Evolutionary conservation across 2,888 invertebrate genomes (phyloP).

Genomic region (Tanypteryx hageni): DNA sequence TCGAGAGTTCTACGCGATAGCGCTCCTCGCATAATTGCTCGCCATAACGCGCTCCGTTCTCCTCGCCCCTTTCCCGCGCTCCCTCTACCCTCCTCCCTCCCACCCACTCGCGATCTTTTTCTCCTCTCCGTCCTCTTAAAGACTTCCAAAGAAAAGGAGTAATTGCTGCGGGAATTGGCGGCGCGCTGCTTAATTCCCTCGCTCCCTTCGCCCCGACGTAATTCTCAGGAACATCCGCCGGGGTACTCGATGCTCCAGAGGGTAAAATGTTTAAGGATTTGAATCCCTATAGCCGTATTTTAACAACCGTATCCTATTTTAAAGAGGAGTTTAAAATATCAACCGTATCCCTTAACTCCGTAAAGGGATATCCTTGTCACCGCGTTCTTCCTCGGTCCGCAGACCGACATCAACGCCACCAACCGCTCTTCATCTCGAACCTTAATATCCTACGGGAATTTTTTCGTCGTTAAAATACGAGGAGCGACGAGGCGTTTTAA

Average conservation of each 20-base stretch:
- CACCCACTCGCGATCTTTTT: not conserved
- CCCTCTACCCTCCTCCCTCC: not conserved
- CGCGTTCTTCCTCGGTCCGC: not conserved
- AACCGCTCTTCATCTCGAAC: not conserved
- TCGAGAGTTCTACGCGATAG: too few relatives aligned
- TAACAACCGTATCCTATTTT: not conserved
- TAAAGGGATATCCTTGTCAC: conserved; percentile 12
- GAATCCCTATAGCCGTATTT: not conserved
- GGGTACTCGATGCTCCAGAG: not conserved
- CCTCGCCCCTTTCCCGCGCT: not conserved
- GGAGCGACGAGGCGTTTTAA: not conserved
- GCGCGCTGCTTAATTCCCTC: not conserved
- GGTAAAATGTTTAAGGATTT: not conserved
- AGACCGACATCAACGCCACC: not conserved
- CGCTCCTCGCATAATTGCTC: too few relatives aligned
- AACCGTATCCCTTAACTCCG: not conserved
- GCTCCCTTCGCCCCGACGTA: not conserved
- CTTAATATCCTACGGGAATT: not conserved
- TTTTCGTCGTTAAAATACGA: too few relatives aligned
- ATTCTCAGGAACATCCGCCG: not conserved
- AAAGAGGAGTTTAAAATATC: not conserved
- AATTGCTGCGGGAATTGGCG: too few relatives aligned
- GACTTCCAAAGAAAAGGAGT: not conserved
- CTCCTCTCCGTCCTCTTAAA: not conserved
- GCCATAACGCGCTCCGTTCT: not conserved